Percentiles rank a stretch among this genome's conserved stretches.
These are phyloP conservation scores for Dermatemys mawii DNA, from an alignment of 2,113 vertebrate species.

Conservation along the genomic window DNA sequence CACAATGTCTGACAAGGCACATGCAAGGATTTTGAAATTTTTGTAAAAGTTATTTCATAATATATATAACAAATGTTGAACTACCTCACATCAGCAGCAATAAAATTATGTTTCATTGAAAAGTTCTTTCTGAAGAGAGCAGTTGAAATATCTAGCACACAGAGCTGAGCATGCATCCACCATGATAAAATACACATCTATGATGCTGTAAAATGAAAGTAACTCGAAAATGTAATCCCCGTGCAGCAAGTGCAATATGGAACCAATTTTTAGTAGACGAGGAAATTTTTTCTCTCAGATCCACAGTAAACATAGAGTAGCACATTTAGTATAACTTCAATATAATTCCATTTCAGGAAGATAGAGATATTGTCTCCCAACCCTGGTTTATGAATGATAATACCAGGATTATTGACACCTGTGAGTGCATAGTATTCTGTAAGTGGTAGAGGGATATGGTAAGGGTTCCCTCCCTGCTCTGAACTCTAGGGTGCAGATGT, in stretches of 20 bases:
- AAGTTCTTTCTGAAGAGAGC: conserved; percentile 9
- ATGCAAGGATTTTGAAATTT: background rate
- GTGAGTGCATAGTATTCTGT: background rate
- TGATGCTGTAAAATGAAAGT: background rate
- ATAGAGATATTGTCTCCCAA: background rate
- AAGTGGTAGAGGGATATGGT: background rate
- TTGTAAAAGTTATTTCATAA: conserved; percentile 28
- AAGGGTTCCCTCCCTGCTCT: too few species aligned
- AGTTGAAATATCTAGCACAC: background rate
- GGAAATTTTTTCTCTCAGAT: background rate
- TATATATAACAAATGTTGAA: conserved; percentile 29
- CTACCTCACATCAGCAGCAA: background rate
- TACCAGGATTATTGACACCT: background rate
- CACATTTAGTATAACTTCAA: background rate
- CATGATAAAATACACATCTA: background rate
- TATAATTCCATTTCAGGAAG: background rate
- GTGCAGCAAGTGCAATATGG: background rate
- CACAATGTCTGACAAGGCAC: background rate
- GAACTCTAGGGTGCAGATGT: too few species aligned
- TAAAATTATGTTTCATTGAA: conserved; percentile 1
- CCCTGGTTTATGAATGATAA: background rate
- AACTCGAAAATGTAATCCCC: background rate
- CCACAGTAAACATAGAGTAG: accelerated
- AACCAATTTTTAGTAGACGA: background rate
- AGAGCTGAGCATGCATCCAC: background rate